A percentile compares a stretch with the other conserved stretches of the same genome.
phyloP scores from a whole-genome alignment of 2,113 vertebrate genomes.

The Gulo gulo region DNA sequence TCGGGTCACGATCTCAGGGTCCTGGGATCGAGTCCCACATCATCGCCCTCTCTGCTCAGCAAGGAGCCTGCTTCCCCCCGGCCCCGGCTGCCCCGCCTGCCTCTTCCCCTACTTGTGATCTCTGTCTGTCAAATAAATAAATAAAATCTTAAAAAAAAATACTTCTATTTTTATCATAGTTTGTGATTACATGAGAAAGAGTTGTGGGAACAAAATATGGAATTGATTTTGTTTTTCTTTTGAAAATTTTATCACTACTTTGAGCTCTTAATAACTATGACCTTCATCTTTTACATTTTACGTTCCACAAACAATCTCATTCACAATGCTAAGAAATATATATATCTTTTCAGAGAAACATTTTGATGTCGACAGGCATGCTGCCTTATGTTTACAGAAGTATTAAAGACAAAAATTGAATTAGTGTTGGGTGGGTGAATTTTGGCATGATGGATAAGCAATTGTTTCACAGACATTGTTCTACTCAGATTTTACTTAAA shows the following conservation, averaged over 20 bases:
- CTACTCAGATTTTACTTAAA: background rate
- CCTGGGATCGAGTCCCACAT: too few relatives aligned
- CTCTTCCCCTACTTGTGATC: too few relatives aligned
- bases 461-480: background rate
- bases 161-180: background rate
- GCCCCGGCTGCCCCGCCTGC: too few relatives aligned
- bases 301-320: background rate
- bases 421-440: background rate
- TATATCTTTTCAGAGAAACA: background rate
- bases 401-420: background rate
- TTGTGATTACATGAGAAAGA: background rate
- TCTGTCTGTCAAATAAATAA: too few relatives aligned
- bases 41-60: too few relatives aligned
- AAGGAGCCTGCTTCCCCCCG: too few relatives aligned
- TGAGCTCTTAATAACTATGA: background rate
- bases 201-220: background rate
- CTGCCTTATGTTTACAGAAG: background rate
- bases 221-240: conserved; percentile 13
- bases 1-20: too few relatives aligned
- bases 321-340: background rate
- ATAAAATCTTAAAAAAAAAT: background rate
- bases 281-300: conserved; percentile 16
- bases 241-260: conserved; percentile 4
- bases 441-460: background rate
- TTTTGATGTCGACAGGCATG: background rate